phyloP scores from a whole-genome alignment of 2,888 invertebrate genomes.

The Zygothrica quintamaculata region DNA sequence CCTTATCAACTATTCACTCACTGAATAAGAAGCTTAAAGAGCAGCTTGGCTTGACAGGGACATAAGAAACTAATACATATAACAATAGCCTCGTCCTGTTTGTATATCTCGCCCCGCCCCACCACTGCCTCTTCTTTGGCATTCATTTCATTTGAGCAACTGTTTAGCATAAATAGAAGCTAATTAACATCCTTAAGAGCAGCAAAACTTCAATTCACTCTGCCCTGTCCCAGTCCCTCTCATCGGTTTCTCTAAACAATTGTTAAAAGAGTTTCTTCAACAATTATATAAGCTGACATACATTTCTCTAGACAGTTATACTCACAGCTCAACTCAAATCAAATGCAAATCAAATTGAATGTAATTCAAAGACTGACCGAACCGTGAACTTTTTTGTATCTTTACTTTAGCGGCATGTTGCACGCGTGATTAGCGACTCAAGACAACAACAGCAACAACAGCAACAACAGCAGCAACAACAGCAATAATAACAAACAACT shows the following conservation, averaged over 20 bases:
- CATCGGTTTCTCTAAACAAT: not conserved
- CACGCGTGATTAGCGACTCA: slow-evolving; percentile 72
- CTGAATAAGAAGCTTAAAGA: no score
- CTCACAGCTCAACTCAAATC: no score
- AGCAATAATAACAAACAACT: slow-evolving; percentile 33
- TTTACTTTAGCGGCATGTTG: slow-evolving; percentile 70
- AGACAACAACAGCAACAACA: slow-evolving; percentile 27
- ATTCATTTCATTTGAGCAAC: no score
- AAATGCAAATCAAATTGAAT: slow-evolving; percentile 43
- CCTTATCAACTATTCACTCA: slow-evolving; percentile 27
- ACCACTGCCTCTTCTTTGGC: no score
- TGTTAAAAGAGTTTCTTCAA: not conserved
- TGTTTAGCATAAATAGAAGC: no score
- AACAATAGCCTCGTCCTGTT: no score
- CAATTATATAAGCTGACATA: slow-evolving; percentile 53
- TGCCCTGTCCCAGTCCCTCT: not conserved
- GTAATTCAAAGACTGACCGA: slow-evolving; percentile 33
- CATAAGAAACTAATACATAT: no score
- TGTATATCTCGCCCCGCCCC: no score
- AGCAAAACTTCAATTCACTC: not conserved
- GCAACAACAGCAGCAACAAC: slow-evolving; percentile 25
- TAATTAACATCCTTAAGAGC: no score
- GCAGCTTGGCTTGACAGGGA: no score
- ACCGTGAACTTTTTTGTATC: slow-evolving; percentile 54
- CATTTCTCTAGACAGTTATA: slow-evolving; percentile 53